Percentiles rank a stretch among this genome's conserved stretches.
phyloP scores from a whole-genome alignment of 1,140 invertebrate genomes.

The Bombus affinis region DNA sequence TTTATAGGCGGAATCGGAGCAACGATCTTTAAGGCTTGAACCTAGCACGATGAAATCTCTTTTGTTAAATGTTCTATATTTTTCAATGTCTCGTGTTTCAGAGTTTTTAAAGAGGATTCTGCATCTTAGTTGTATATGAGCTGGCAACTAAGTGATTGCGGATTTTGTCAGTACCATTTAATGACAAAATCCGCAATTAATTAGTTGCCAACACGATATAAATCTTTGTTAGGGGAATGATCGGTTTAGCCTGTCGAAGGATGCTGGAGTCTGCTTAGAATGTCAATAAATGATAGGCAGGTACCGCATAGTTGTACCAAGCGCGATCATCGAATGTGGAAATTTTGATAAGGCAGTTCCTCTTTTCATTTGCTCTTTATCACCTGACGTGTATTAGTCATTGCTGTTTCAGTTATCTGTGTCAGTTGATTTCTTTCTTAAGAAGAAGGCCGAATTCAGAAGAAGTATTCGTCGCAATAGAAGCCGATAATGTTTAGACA shows the following conservation, averaged over 20 bases:
- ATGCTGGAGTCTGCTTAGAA: too few relatives aligned
- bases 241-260: too few relatives aligned
- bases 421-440: neutral
- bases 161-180: too few relatives aligned
- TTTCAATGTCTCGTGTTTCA: too few relatives aligned
- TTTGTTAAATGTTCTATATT: too few relatives aligned
- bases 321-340: neutral
- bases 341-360: neutral
- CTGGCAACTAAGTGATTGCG: too few relatives aligned
- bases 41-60: neutral
- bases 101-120: too few relatives aligned
- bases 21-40: neutral
- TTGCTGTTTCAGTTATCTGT: neutral
- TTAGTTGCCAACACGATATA: too few relatives aligned
- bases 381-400: constrained; percentile 7
- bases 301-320: neutral
- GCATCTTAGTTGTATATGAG: neutral
- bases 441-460: neutral
- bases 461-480: neutral
- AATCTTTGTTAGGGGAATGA: too few relatives aligned
- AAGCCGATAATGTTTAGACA: neutral
- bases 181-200: too few relatives aligned
- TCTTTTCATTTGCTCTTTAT: neutral
- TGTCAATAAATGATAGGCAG: too few relatives aligned
- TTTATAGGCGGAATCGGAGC: constrained; percentile 5